These are phyloP conservation scores for Telenomus remus DNA, from an alignment of 1,140 invertebrate species.

Conservation along the genomic window DNA sequence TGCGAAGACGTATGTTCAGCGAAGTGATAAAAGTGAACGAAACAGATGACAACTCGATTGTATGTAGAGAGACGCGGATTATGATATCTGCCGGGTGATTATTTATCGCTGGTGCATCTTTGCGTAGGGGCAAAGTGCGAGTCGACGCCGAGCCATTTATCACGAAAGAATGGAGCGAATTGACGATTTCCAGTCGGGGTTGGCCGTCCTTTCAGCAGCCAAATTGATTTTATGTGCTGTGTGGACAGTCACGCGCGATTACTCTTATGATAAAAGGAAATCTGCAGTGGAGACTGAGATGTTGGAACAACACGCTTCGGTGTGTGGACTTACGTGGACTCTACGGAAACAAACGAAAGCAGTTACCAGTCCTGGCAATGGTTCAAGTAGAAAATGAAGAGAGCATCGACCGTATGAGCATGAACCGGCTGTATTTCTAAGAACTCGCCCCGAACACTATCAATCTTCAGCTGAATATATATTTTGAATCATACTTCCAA, in stretches of 20 bases:
- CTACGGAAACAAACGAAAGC: conserved; percentile 58
- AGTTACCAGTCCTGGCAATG: conserved; percentile 55
- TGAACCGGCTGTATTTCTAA: conserved; percentile 50
- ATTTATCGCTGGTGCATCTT: conserved; percentile 15
- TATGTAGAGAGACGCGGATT: neutral
- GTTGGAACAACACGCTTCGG: conserved; percentile 50
- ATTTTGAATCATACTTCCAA: conserved; percentile 44
- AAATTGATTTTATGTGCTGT: conserved; percentile 56
- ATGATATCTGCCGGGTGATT: conserved; percentile 1
- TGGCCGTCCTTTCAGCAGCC: conserved; percentile 37
- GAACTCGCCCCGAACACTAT: conserved; percentile 46
- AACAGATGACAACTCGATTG: too few relatives aligned
- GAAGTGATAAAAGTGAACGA: too few relatives aligned
- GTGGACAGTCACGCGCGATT: conserved; percentile 59
- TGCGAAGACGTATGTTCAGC: too few relatives aligned
- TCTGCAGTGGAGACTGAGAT: conserved; percentile 45
- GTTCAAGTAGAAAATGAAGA: conserved; percentile 60
- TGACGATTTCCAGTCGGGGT: conserved; percentile 43
- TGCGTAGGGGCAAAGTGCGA: conserved; percentile 16
- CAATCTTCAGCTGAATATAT: conserved; percentile 44
- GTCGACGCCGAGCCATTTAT: conserved; percentile 33
- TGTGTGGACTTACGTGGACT: conserved; percentile 44
- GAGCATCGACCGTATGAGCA: conserved; percentile 57
- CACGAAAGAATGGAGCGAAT: conserved; percentile 42
- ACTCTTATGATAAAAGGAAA: conserved; percentile 58